Evolutionary conservation across 2,113 vertebrate species (phyloP), one percentile per base, ranked within the genome.

Genomic region (Thermophis baileyi): DNA sequence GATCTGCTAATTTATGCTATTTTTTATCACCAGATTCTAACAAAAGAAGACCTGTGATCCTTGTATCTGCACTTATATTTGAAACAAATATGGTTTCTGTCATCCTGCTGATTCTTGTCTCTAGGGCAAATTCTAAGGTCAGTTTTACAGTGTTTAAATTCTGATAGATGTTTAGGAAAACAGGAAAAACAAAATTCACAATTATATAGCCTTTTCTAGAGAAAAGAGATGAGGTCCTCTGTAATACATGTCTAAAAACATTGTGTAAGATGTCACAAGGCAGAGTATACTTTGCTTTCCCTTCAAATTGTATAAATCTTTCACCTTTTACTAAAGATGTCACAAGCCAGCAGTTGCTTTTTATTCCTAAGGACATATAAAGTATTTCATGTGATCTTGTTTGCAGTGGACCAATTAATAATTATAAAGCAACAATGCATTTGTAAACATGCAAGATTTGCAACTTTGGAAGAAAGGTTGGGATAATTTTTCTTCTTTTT

Each of bases 1-100:
- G 85, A 63, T 3, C 24, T 93, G 11, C 25, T 94, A 81, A 93
- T 86, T 86, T n/a, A 22, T 90, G 46, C 53, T 86, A 14, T 57
- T 92, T 81, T 92, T 89, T 86, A 86, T 60, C 46, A 86, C 53
- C 88, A 90, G 92, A 90, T 93, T 74, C 46, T 57, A 86, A 90
- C 74, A 85, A 93, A 22, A 89, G 63, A 91, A 55, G 92, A 55
- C 3, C 40, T 24, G 22, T 93, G 55, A 90, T 27, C n/a, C 5
- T 0, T 44, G 50, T 0, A 91, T 69, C 22, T 0, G 0, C 40
- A 6, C 22, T 6, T 90, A 50, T 30, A 1, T 40, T 93, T 92
- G 14, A 92, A 96, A 92, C 89, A 86, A 81, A 92, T 85, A 93
- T 93, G 92, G 53, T 93, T 90, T 93, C 74, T 86, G 44, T 90